Evolutionary conservation across 35 echinoderm and acorn worm species (phyloP).

Genomic region (Apostichopus japonicus): DNA sequence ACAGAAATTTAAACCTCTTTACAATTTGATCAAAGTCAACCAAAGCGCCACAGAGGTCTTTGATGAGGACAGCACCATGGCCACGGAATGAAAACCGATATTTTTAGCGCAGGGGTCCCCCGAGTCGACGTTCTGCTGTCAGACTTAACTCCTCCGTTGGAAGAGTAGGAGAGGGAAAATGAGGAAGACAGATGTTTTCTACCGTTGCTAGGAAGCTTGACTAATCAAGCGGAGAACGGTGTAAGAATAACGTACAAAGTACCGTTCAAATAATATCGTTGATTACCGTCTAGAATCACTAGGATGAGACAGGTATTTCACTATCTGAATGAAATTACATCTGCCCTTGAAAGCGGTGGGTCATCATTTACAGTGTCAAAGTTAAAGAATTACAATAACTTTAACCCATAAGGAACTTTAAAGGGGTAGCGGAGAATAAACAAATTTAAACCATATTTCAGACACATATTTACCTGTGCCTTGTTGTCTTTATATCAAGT

Average conservation of each 20-base stretch:
- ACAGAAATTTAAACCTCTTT: too few species aligned
- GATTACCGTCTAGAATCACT: background rate
- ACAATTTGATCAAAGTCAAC: too few species aligned
- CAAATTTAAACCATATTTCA: too few species aligned
- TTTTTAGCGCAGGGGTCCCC: background rate
- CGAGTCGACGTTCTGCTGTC: background rate
- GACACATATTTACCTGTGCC: background rate
- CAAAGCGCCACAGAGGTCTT: too few species aligned
- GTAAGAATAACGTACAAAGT: background rate
- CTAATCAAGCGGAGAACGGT: background rate
- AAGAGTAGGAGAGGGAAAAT: background rate
- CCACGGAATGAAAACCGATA: too few species aligned
- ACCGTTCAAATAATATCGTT: background rate
- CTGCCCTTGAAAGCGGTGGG: background rate
- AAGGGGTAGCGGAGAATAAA: too few species aligned
- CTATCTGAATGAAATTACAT: background rate
- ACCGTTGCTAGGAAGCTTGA: background rate
- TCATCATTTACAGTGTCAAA: too few species aligned
- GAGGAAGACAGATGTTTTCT: conserved; percentile 16
- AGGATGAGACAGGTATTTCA: background rate
- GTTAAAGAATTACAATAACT: too few species aligned
- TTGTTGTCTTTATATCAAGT: background rate
- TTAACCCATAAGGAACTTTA: too few species aligned
- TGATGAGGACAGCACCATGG: too few species aligned
- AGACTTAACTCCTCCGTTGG: background rate